These are phyloP conservation scores for Ernsta delagoae DNA, from an alignment of 2,888 invertebrate species.

Conservation along the genomic window DNA sequence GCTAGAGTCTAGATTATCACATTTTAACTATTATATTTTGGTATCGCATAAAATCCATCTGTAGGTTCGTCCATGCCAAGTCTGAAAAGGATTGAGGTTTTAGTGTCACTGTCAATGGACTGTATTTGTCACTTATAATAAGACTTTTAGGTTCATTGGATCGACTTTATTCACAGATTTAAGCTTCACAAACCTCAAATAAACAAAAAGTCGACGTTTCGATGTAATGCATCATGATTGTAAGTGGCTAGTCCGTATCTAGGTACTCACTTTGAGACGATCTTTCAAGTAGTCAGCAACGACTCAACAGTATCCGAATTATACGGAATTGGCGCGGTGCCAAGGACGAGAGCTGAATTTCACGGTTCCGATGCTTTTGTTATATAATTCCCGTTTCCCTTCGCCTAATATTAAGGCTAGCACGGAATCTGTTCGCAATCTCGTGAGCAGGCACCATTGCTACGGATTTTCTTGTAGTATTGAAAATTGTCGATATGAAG, in stretches of 20 bases:
- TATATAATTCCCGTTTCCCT: conserved; percentile 40
- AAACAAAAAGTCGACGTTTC: background rate
- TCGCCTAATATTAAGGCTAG: conserved; percentile 23
- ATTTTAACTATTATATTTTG: too few species aligned
- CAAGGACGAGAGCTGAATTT: conserved; percentile 46
- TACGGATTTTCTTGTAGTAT: conserved; percentile 9
- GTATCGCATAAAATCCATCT: too few species aligned
- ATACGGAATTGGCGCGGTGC: conserved; percentile 43
- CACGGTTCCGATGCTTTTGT: conserved; percentile 45
- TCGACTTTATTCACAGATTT: too few species aligned
- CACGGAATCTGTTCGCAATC: background rate
- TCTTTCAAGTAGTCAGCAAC: conserved; percentile 3
- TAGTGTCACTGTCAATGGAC: too few species aligned
- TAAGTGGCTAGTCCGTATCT: background rate
- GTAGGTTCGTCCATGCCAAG: too few species aligned
- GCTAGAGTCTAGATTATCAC: too few species aligned
- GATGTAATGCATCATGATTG: background rate
- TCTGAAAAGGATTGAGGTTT: too few species aligned
- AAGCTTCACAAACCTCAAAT: background rate
- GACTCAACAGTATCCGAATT: conserved; percentile 6
- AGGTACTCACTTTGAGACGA: background rate
- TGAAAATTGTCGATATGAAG: conserved; percentile 20
- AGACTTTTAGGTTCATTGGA: too few species aligned
- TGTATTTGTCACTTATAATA: too few species aligned
- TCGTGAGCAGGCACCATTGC: background rate